Percentiles rank a stretch among this genome's conserved stretches.
Conservation (phyloP, 2,797 vertebrate genomes). For the Ciconia nigra region DNA sequence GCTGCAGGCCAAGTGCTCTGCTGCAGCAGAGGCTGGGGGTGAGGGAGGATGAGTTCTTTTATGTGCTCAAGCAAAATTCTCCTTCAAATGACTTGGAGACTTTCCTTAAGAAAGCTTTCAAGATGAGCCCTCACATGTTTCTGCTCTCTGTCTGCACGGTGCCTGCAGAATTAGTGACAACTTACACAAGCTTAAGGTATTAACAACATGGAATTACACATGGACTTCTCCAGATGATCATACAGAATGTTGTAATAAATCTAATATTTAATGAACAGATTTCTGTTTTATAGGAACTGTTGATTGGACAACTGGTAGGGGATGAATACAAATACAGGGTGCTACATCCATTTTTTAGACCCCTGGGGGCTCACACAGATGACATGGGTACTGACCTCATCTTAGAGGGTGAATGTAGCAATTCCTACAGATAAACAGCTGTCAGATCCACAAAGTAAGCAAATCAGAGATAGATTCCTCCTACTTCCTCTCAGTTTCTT, state of each 20-base stretch:
- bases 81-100: not conserved
- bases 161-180: not conserved
- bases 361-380: not conserved
- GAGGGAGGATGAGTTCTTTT: not conserved
- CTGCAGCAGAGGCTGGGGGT: not conserved
- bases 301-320: not conserved
- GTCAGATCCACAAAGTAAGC: not conserved
- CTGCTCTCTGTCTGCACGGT: not conserved
- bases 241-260: not conserved
- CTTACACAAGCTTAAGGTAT: not conserved
- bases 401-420: not conserved
- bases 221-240: not conserved
- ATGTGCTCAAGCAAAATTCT: not conserved
- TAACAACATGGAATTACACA: not conserved
- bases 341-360: not conserved
- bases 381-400: not conserved
- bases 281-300: not conserved
- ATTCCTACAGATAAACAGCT: not conserved
- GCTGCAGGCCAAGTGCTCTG: rapidly evolving
- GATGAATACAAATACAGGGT: not conserved
- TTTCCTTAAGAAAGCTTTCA: not conserved
- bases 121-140: not conserved
- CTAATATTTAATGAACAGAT: not conserved
- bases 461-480: not conserved
- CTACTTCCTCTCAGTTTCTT: not conserved